Percentiles rank a stretch among this genome's conserved stretches.
Evolutionary conservation across 1,140 invertebrate species (phyloP).

Genomic region (Eurosta solidaginis): DNA sequence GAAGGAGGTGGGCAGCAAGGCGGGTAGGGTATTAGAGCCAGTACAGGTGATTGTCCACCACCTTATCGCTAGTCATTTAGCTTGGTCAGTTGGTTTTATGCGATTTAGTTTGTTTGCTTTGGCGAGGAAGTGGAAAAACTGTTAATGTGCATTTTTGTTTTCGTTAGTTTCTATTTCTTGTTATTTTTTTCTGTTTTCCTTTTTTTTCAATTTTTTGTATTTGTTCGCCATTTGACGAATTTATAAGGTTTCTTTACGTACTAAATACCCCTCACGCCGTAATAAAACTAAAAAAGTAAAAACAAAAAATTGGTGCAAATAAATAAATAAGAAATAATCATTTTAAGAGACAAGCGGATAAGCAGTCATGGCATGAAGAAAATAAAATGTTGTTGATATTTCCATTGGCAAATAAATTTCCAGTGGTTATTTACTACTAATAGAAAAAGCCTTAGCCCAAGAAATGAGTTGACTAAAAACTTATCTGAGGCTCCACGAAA

Average conservation of each 20-base stretch:
- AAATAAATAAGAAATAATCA: no score
- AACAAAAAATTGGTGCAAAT: not conserved
- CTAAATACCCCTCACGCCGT: not conserved
- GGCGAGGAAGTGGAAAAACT: conserved; percentile 26
- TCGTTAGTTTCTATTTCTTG: no score
- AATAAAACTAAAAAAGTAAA: not conserved
- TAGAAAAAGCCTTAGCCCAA: no score
- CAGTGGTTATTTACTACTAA: no score
- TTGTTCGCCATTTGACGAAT: conserved; percentile 6
- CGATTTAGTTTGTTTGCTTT: conserved; percentile 19
- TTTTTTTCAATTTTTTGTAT: not conserved
- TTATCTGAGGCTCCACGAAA: no score
- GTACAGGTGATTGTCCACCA: not conserved
- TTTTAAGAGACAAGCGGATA: no score
- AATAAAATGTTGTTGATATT: no score
- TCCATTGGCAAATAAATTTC: no score
- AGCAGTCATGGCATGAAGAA: not conserved
- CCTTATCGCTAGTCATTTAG: not conserved
- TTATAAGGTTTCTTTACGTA: conserved; percentile 14
- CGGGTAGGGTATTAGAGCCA: no score
- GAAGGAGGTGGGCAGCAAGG: not conserved
- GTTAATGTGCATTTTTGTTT: conserved; percentile 13
- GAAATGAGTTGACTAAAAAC: no score
- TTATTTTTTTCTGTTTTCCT: not conserved
- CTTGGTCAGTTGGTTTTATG: not conserved